phyloP scores from a whole-genome alignment of 1,140 invertebrate species.

The Daktulosphaira vitifoliae region DNA sequence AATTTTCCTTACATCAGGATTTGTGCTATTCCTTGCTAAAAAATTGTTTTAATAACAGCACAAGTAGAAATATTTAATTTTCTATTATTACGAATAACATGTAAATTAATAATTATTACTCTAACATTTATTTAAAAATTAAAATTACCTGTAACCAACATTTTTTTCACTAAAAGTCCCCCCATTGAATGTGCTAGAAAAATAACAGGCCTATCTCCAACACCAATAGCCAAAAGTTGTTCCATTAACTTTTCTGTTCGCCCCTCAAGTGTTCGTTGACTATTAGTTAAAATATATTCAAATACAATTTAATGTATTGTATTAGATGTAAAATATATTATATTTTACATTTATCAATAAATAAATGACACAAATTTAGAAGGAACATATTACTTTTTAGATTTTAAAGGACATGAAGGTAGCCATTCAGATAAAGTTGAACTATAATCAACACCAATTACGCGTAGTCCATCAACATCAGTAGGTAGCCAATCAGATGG shows the following conservation, averaged over 20 bases:
- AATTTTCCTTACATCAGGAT: constrained; percentile 39
- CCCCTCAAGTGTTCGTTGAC: constrained; percentile 32
- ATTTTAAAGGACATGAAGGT: constrained; percentile 51
- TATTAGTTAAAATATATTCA: too few species aligned
- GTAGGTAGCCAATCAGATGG: constrained; percentile 57
- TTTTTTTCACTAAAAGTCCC: constrained; percentile 59
- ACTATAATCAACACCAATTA: constrained; percentile 59
- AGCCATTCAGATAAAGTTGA: constrained; percentile 59
- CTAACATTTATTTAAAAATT: too few species aligned
- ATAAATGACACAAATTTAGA: background rate
- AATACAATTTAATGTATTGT: too few species aligned
- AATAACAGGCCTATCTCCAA: constrained; percentile 55
- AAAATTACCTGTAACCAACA: constrained; percentile 49
- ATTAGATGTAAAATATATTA: too few species aligned
- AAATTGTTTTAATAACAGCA: constrained; percentile 44
- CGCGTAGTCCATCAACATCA: constrained; percentile 54
- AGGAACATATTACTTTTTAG: constrained; percentile 40
- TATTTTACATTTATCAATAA: too few species aligned
- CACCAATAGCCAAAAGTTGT: constrained; percentile 47
- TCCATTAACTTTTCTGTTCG: constrained; percentile 35
- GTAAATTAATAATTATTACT: too few species aligned
- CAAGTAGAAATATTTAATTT: too few species aligned
- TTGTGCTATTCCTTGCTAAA: constrained; percentile 52
- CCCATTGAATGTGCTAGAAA: constrained; percentile 68
- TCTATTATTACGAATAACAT: too few species aligned